Percentiles rank a stretch among this genome's conserved stretches.
phyloP scores from a whole-genome alignment of 2,888 invertebrate genomes.

The Bombyx huttoni region DNA sequence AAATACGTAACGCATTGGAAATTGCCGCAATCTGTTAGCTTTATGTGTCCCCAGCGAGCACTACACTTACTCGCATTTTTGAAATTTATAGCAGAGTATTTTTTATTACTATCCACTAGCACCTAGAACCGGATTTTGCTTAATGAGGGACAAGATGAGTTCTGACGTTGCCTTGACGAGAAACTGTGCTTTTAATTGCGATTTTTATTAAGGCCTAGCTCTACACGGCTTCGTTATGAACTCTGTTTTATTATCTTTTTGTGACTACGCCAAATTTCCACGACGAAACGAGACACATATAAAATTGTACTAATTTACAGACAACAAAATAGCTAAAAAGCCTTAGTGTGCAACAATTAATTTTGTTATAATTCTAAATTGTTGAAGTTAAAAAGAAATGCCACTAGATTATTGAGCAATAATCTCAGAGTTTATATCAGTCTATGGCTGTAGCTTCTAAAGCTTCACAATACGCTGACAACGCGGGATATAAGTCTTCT shows the following conservation, averaged over 20 bases:
- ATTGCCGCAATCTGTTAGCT: conserved; percentile 48
- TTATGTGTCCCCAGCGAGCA: conserved; percentile 38
- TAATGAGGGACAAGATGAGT: conserved; percentile 23
- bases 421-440: too few species aligned
- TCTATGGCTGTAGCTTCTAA: background rate
- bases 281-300: background rate
- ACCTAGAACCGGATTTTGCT: conserved; percentile 15
- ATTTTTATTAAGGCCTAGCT: conserved; percentile 3
- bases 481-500: conserved; percentile 21
- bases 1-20: conserved; percentile 45
- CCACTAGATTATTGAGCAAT: too few species aligned
- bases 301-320: background rate
- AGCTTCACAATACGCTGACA: conserved; percentile 2
- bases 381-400: too few species aligned
- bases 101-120: conserved; percentile 21
- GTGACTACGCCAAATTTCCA: background rate
- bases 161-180: conserved; percentile 12
- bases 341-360: background rate
- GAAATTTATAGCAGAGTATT: conserved; percentile 24
- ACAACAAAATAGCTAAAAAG: background rate
- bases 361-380: background rate
- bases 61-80: conserved; percentile 30
- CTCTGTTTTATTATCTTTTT: background rate
- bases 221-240: background rate
- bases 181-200: conserved; percentile 2